Percentiles rank a stretch among this genome's conserved stretches.
phyloP scores from a whole-genome alignment of 2,888 invertebrate species.

The Drosophila rubida region DNA sequence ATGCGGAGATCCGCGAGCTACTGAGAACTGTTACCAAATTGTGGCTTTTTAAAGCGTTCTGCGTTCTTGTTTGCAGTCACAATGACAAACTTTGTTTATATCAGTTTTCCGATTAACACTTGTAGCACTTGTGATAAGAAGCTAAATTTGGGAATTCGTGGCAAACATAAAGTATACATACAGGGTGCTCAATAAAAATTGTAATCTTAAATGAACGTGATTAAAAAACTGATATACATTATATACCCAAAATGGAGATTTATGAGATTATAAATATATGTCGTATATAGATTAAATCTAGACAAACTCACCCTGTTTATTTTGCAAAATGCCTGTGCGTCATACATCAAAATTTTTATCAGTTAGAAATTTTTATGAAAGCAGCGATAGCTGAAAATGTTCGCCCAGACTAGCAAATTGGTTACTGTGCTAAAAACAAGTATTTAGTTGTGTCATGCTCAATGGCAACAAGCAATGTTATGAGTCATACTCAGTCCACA shows the following conservation, averaged over 20 bases:
- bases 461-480: not conserved
- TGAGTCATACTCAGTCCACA: not conserved
- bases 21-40: not conserved
- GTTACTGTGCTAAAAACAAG: not conserved
- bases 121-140: not conserved
- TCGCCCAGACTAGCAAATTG: not conserved
- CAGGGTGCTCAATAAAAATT: not conserved
- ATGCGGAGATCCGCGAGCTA: not conserved
- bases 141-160: not conserved
- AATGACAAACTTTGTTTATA: constrained; percentile 1
- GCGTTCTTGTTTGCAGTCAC: not conserved
- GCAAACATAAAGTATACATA: not conserved
- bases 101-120: not conserved
- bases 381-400: not conserved
- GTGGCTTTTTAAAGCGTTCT: not conserved
- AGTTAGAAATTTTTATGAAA: not conserved
- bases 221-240: too few species aligned
- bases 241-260: too few species aligned
- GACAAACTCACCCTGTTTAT: not conserved
- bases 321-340: not conserved
- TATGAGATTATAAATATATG: not conserved
- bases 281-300: not conserved
- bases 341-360: not conserved
- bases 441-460: not conserved
- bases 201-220: not conserved